These are phyloP conservation scores for Cryptotis parvus DNA, from an alignment of 2,113 vertebrate genomes.

Conservation along the genomic window DNA sequence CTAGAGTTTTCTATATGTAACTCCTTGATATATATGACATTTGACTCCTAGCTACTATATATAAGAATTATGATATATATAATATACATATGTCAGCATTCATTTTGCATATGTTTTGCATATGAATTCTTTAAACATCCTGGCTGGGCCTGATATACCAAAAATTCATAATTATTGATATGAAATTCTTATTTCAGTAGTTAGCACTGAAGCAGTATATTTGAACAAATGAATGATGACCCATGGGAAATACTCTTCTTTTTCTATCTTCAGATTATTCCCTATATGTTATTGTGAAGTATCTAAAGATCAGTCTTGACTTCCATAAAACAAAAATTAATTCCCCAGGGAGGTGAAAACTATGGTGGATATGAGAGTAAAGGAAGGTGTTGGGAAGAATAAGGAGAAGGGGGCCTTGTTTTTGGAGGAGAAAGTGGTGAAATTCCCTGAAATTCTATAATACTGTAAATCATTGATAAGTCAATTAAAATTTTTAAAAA, in stretches of 20 bases:
- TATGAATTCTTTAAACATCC: neutral
- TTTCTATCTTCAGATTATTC: neutral
- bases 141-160: neutral
- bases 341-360: too few relatives aligned
- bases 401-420: too few relatives aligned
- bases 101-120: neutral
- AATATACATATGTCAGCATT: neutral
- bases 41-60: neutral
- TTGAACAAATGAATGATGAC: neutral
- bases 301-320: too few relatives aligned
- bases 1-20: neutral
- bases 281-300: neutral
- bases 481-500: too few relatives aligned
- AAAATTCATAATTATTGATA: slow-evolving; percentile 1
- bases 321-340: too few relatives aligned
- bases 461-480: too few relatives aligned
- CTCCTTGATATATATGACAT: neutral
- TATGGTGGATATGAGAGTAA: too few relatives aligned
- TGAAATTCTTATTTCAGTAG: neutral
- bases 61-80: too few relatives aligned
- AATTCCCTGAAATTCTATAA: too few relatives aligned
- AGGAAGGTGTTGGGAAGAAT: too few relatives aligned
- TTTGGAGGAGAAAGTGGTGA: too few relatives aligned
- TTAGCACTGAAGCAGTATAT: slow-evolving; percentile 10
- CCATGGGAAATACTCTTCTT: neutral